These are phyloP conservation scores for Schizopygopsis malacanthus DNA, from an alignment of 2,797 vertebrate genomes.

Conservation along the genomic window DNA sequence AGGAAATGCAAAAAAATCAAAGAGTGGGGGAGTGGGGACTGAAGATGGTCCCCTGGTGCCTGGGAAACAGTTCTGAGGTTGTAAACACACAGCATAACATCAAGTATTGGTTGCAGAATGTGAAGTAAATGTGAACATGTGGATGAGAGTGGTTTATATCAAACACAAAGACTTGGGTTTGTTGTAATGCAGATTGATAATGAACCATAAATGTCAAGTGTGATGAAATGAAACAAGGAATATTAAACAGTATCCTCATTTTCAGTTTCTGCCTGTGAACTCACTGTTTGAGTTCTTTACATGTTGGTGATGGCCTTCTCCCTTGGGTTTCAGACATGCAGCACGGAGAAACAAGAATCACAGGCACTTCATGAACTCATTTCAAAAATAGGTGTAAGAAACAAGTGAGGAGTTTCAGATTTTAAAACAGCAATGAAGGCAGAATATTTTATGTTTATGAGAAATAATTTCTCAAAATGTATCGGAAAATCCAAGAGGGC, in stretches of 20 bases:
- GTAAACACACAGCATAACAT: slow-evolving; percentile 7
- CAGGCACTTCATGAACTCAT: not conserved
- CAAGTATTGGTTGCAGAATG: not conserved
- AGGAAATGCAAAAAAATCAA: slow-evolving; percentile 34
- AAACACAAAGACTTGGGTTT: not conserved
- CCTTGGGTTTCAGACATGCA: not conserved
- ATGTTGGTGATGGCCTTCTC: not conserved
- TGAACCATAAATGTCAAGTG: slow-evolving; percentile 16
- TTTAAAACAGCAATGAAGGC: not conserved
- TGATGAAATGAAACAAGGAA: slow-evolving; percentile 2
- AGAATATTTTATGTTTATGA: not conserved
- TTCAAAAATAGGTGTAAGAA: not conserved
- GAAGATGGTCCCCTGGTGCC: slow-evolving; percentile 9
- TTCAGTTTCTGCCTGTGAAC: not conserved
- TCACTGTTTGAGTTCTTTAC: not conserved
- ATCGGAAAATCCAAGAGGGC: not conserved
- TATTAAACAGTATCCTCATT: slow-evolving; percentile 12
- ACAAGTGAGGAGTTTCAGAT: not conserved
- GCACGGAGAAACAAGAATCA: not conserved
- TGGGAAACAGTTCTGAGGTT: slow-evolving; percentile 12
- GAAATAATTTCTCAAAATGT: not conserved
- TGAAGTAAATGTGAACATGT: not conserved
- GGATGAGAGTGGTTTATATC: not conserved
- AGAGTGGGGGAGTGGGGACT: not conserved
- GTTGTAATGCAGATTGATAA: not conserved